Evolutionary conservation across 2,888 invertebrate genomes (phyloP).

Genomic region (Myathropa florea): DNA sequence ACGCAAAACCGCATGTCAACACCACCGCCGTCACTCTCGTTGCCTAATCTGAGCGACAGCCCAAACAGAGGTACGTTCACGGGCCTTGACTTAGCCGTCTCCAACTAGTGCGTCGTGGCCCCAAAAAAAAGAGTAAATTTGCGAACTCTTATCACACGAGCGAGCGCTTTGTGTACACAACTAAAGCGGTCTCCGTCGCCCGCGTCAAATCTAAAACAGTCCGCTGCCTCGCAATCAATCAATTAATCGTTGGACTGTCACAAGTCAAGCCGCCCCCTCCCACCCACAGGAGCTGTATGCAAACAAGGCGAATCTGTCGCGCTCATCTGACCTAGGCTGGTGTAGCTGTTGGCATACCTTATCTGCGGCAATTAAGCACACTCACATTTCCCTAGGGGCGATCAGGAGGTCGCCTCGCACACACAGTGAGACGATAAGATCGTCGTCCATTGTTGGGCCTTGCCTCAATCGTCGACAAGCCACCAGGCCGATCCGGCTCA

Average conservation of each 20-base stretch:
- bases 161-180: not conserved
- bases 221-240: not conserved
- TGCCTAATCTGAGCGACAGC: not conserved
- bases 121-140: not conserved
- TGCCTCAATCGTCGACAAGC: not conserved
- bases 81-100: not conserved
- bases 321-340: not conserved
- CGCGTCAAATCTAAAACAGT: not conserved
- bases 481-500: conserved; percentile 11
- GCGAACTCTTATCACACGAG: conserved; percentile 1
- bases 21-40: too few species aligned
- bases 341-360: not conserved
- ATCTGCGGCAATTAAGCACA: conserved; percentile 20
- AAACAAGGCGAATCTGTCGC: too few species aligned
- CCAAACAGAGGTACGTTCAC: not conserved
- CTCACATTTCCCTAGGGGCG: conserved; percentile 15
- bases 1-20: too few species aligned
- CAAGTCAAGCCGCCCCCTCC: not conserved
- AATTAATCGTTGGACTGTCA: not conserved
- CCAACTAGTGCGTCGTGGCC: not conserved
- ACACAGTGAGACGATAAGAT: conserved; percentile 37
- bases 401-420: conserved; percentile 33
- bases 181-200: not conserved
- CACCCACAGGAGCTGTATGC: too few species aligned
- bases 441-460: conserved; percentile 29